A percentile compares a stretch with the other conserved stretches of the same genome.
Conservation (phyloP, 2,113 vertebrate species). For the Dasyurus viverrinus region DNA sequence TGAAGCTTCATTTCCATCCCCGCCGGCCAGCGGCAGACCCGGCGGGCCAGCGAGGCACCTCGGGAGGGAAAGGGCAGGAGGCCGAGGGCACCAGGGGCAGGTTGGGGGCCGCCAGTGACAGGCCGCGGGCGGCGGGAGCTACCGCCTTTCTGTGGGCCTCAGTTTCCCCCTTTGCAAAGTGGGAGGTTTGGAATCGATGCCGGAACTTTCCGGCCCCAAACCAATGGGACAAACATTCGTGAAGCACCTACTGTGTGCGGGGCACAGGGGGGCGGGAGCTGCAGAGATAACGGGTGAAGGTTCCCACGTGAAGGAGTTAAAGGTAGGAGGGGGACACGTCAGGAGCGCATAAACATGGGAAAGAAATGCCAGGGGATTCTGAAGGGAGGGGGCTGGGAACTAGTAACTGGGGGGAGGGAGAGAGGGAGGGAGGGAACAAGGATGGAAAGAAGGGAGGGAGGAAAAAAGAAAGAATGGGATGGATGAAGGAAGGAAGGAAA, state of each 20-base stretch:
- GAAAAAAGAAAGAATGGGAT: too few species aligned
- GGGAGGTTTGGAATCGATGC: background rate
- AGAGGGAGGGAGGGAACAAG: too few species aligned
- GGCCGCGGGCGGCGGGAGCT: too few species aligned
- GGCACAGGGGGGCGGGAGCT: background rate
- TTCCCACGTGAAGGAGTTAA: background rate
- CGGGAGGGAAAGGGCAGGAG: background rate
- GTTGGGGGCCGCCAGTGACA: background rate
- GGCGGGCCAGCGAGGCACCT: too few species aligned
- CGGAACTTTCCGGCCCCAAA: background rate
- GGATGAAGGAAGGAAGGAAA: too few species aligned
- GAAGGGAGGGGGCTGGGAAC: background rate
- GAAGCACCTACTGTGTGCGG: background rate
- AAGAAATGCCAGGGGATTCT: background rate
- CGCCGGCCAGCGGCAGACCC: background rate
- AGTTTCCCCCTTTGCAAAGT: background rate
- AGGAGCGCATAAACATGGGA: background rate
- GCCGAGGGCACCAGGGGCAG: background rate
- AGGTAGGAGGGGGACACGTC: background rate
- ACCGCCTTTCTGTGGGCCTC: background rate
- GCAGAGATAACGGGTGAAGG: background rate
- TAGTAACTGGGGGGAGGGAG: accelerated
- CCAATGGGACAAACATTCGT: background rate
- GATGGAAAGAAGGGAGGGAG: too few species aligned
- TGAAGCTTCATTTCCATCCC: background rate